Evolutionary conservation across 2,797 vertebrate species (phyloP), one percentile per base, ranked within the genome.

Genomic region (Acomys russatus): DNA sequence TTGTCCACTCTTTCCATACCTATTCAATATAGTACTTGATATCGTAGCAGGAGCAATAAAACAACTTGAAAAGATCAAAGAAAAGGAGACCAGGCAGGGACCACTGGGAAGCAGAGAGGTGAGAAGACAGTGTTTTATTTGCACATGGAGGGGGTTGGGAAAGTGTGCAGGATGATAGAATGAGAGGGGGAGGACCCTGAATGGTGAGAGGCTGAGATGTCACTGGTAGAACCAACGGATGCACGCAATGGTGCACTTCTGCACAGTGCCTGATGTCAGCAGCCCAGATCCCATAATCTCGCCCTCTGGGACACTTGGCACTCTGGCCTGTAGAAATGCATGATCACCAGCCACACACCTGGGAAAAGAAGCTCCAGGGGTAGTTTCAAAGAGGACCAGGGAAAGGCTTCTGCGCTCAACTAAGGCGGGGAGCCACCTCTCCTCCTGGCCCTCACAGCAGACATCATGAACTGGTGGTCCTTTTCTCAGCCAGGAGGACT

Each of bases 401-500:
- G 64, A 86, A 56, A 28, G 18, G 1, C 7, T 51, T 51, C 22
- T 56, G 51, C 7, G 91, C 35, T 23, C 9, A 10, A 7, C 51
- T 4, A 61, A 35, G 22, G 22, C 70, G 78, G 74, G 71, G 64
- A 1, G 3, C 11, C 22, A 18, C 28, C 15, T 71, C 23, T 61
- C 44, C 23, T 70, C 30, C 59, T 44, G 6, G 33, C 51, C 25
- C 30, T 3, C 1, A 51, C 1, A 33, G 49, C 22, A 23, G 28
- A n/a, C 23, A 22, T 28, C 28, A 61, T 10, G 28, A 56, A 44
- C 9, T 3, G 0, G 68, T 28, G 0, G 0, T 18, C 23, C 18
- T 9, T 80, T 83, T 90, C 87, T 94, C 79, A 70, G 38, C 51
- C 83, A 92, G 23, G 38, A 64, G 23, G 44, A 38, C 86, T 95